Conservation (phyloP, 2,113 vertebrate genomes). For the Columba janthina region DNA sequence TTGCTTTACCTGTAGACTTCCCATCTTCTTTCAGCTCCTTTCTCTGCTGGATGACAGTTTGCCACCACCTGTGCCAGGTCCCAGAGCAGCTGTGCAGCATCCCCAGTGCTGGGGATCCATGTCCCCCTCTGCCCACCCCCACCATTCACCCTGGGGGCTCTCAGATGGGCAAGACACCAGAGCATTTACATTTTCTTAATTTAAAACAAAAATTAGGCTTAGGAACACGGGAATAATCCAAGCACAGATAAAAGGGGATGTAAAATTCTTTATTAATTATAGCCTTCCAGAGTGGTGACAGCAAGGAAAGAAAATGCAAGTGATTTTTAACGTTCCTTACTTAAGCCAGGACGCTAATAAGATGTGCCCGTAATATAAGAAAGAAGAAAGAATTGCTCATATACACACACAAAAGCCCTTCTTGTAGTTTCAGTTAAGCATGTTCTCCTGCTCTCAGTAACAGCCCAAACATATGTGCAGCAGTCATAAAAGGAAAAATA, state of each 20-base stretch:
- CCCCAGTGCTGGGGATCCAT: rapidly evolving
- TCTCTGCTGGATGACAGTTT: background rate
- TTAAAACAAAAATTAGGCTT: background rate
- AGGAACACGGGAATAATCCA: background rate
- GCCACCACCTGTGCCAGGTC: rapidly evolving
- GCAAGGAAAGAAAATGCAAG: background rate
- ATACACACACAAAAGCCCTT: background rate
- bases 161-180: background rate
- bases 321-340: background rate
- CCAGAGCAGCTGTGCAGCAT: rapidly evolving
- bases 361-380: background rate
- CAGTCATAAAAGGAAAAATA: conserved; percentile 16
- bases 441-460: background rate
- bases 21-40: background rate
- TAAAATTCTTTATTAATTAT: background rate
- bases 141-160: rapidly evolving
- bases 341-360: background rate
- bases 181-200: background rate
- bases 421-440: conserved; percentile 14
- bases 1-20: background rate
- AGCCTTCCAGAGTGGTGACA: background rate
- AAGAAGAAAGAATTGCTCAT: background rate
- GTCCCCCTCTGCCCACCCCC: rapidly evolving
- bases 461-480: conserved; percentile 8
- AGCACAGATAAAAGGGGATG: background rate